Base-by-base conservation (phyloP, 2,888 invertebrate genomes). In the Endomychus coccineus region DNA sequence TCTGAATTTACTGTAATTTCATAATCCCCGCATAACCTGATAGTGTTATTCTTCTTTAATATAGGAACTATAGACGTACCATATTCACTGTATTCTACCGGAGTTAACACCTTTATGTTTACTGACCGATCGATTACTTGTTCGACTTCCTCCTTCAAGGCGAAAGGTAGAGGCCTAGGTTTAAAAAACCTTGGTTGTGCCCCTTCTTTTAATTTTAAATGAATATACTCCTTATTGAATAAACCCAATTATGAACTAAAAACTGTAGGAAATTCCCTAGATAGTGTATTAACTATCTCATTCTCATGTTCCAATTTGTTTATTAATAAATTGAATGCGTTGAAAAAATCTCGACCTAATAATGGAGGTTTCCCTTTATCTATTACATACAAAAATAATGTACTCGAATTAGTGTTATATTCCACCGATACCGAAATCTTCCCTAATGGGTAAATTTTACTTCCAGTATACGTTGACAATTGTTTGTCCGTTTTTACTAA, bases 151-250 rank as follows among this genome's bases (percentile, higher is more conserved):
- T 40, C 36, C 36, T 40, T 45, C 12, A 51, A 37, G 9, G 54
- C 52, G 22, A 53, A 55, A 6, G 54, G 51, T 16, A 53, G 43
- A 9, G 48, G 27, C 6, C 54, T 44, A 9, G 48, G 43, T 42
- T 51, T 52, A 29, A 45, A 49, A 27, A 36, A 44, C 11, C 35
- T 19, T 11, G 42, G 39, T 12, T 25, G 22, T 5, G 10, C 17
- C 23, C 15, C 15, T 17, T 32, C 6, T 3, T 7, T 29, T 16
- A 29, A 29, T n/a, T 29, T 15, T 12, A 29, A 9, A 16, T 7
- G 17, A 7, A 29, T 29, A 11, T 7, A 11, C 14, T 16, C 29
- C 16, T 15, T 29, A 6, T 7, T 29, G 15, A 14, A 29, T 16
- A 12, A 15, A 14, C 29, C 29, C 12, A 29, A 29, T 15, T 19